A percentile compares a stretch with the other conserved stretches of the same genome.
These are phyloP conservation scores for Fistularia commersonii DNA, from an alignment of 2,797 vertebrate species.

Conservation along the genomic window DNA sequence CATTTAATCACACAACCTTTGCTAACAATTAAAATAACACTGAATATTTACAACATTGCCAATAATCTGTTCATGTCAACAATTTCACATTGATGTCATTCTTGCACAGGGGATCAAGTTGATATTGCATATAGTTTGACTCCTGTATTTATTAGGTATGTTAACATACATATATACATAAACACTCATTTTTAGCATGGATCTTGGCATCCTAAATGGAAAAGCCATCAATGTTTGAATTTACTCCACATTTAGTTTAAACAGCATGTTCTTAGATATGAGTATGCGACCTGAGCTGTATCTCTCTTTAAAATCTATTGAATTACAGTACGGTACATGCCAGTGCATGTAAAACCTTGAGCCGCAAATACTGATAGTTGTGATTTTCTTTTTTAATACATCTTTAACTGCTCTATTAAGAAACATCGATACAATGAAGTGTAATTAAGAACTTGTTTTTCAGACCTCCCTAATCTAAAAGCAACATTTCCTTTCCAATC, in stretches of 20 bases:
- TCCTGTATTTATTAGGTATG: too few species aligned
- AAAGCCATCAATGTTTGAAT: neutral
- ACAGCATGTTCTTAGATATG: constrained; percentile 1
- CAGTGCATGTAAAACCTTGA: constrained; percentile 42
- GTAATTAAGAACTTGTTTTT: neutral
- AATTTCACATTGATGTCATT: constrained; percentile 1
- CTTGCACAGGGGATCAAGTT: too few species aligned
- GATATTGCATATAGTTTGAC: too few species aligned
- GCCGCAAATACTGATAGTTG: constrained; percentile 8
- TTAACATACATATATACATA: too few species aligned
- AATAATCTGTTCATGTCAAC: constrained; percentile 7
- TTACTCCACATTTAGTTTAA: constrained; percentile 5
- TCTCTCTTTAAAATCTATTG: constrained; percentile 33
- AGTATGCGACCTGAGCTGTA: constrained; percentile 13
- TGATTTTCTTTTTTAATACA: constrained; percentile 23
- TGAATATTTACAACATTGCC: neutral
- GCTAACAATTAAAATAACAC: neutral
- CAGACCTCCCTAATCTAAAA: neutral
- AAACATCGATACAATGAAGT: neutral
- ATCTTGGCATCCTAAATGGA: too few species aligned
- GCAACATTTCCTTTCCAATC: too few species aligned
- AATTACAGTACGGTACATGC: constrained; percentile 32
- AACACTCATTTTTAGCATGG: too few species aligned
- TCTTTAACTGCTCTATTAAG: too few species aligned
- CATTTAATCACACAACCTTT: too few species aligned